Conservation (phyloP, 2,888 invertebrate genomes). For the Eledone cirrhosa region DNA sequence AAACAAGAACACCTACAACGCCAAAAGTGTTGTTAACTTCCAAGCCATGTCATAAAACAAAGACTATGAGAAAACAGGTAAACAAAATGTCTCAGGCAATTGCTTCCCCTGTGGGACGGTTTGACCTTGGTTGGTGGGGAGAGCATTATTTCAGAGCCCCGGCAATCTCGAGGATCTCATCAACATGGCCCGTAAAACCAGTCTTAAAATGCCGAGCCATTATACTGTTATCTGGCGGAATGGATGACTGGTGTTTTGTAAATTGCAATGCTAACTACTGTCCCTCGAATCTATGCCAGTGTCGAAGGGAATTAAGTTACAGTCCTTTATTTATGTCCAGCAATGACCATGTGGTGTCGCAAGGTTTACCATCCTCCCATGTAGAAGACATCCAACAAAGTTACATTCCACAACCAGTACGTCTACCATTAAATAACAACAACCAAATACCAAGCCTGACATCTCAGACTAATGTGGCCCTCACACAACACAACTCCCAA, state of each 20-base stretch:
- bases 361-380: too few species aligned
- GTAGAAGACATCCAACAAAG: too few species aligned
- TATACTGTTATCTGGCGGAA: conserved; percentile 48
- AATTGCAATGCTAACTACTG: conserved; percentile 56
- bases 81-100: background rate
- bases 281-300: conserved; percentile 42
- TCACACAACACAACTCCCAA: background rate
- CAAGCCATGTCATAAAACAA: too few species aligned
- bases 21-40: too few species aligned
- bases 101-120: background rate
- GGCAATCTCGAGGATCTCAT: background rate
- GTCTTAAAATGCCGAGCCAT: conserved; percentile 46
- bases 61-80: background rate
- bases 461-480: background rate
- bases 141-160: background rate
- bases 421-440: conserved; percentile 20
- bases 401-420: conserved; percentile 18
- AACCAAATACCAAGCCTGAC: too few species aligned
- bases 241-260: conserved; percentile 57
- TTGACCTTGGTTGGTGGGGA: background rate
- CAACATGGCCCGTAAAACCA: conserved; percentile 11
- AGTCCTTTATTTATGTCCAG: background rate
- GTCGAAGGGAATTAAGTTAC: conserved; percentile 31
- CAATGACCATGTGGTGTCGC: background rate
- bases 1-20: background rate